Evolutionary conservation across 37 sponge, comb jelly and placozoan species (phyloP), one percentile per base, ranked within the genome.

Genomic region (Hexactinellida sp.): DNA sequence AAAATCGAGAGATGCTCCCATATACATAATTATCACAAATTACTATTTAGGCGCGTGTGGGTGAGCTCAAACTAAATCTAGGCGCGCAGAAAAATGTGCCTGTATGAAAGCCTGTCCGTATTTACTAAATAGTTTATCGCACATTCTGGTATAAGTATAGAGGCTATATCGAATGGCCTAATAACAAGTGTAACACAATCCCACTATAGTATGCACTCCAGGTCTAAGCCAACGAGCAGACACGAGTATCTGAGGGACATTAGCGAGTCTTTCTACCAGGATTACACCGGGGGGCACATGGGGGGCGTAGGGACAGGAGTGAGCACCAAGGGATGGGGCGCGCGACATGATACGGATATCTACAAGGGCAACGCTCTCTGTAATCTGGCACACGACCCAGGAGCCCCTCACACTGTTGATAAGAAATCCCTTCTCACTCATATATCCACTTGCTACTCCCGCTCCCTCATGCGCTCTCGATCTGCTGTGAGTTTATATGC

Each of bases 181-280:
- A n/a, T n/a, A n/a, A n/a, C n/a, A n/a, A n/a, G n/a, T n/a, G n/a
- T n/a, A n/a, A n/a, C n/a, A n/a, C n/a, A n/a, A n/a, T n/a, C n/a
- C n/a, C n/a, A n/a, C n/a, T n/a, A n/a, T n/a, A n/a, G n/a, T n/a
- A n/a, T n/a, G n/a, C n/a, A n/a, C n/a, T n/a, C 1, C 30, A 63
- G 76, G 76, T 63, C 3, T 28, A n/a, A 63, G 3, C 76, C 3
- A 25, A 3, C 76, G 25, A n/a, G 13, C 76, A 10, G 76, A 10
- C 1, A n/a, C 34, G 5, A 23, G 76, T 63, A 32, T n/a, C 21
- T 32, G 76, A 63, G 76, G 34, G 21, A 63, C 34, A n/a, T 63
- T 1, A n/a, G 76, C 5, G 76, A 63, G 76, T 63, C 76, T 7
- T 63, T 63, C 76, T 63, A 63, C 76, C 76, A 63, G 34, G 76